Base-by-base conservation (phyloP, 2,113 vertebrate genomes). In the Gymnobelideus leadbeateri region DNA sequence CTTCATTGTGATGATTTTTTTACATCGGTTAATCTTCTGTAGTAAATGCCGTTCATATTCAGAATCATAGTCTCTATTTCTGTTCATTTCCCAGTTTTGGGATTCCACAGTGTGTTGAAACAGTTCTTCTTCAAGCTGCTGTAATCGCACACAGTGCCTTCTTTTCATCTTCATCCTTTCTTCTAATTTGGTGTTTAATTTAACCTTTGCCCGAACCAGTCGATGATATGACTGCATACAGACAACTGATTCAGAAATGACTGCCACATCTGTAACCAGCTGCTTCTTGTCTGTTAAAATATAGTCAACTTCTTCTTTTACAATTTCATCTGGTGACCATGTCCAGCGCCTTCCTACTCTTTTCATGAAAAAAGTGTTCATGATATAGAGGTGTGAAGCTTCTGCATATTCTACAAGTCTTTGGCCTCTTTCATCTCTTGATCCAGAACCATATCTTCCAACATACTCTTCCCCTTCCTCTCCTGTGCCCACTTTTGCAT, bases 111-210 rank as follows among this genome's bases (percentile, higher is more conserved):
- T 84, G n/a, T 84, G 68, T 43, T 84, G 68, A 84, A 84, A 84
- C 19, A 84, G 68, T 84, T 84, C 68, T 84, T 84, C 68, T 43
- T 84, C 68, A 84, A 84, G 68, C 68, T 84, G 68, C 16, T 84
- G 68, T 84, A 84, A 84, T 43, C 68, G 37, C 19, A 84, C 68
- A 43, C 68, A 84, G n/a, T 84, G 68, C n/a, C 68, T 84, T 43
- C 68, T 84, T 84, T 84, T 84, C 68, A 84, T 84, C n/a, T 84
- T 84, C 68, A 84, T 84, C n/a, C 68, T 84, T 84, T 84, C 68
- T 84, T 84, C 68, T 84, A 84, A 43, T 43, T 84, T 84, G 68
- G 68, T 84, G 19, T 84, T 84, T 84, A 84, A 84, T 84, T 84
- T 84, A 84, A 84, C n/a, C 16, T 84, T 84, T 84, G 68, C 68